Base-by-base conservation (phyloP, 1,140 invertebrate genomes). In the Protaetia brevitarsis region DNA sequence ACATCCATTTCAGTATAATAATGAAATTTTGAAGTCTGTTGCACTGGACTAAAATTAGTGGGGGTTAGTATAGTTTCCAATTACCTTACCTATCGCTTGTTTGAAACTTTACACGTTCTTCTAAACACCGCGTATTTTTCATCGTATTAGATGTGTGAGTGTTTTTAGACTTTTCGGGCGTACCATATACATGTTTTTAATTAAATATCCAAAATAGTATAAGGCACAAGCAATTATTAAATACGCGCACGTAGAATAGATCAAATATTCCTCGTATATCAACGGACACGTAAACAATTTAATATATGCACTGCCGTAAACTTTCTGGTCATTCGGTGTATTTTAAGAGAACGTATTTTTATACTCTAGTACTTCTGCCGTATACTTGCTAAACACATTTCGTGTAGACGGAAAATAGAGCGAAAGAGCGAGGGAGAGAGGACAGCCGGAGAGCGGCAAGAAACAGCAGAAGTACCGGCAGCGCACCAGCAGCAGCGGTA, bases 331-430 rank as follows among this genome's bases (percentile, higher is more conserved):
- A 51, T 51, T 51, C 41, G 41, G 26, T 51, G 41, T 51, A 51
- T 51, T 51, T 51, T 51, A 51, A 51, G 41, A 51, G 41, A 51
- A 51, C 41, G 41, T 51, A 51, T 51, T 51, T 51, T 51, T 51
- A 51, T 23, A 51, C 41, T 23, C 41, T 16, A 51, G 41, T 51
- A 51, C 41, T 51, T 51, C 41, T 51, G 41, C 41, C 19, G 26
- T 51, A 51, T 51, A 51, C 41, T 51, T 51, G 41, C 19, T 51
- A 51, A 26, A 51, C 41, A 51, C 41, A 51, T 51, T 51, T 51
- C 7, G 41, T 51, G 16, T 51, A 51, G 41, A 23, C 26, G 41
- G 41, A 51, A 51, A 21, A 51, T 51, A 51, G 41, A 51, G 19
- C 41, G 41, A 51, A 51, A 3, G 19, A 21, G 16, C 31, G 41